Evolutionary conservation across 2,797 vertebrate species (phyloP).

Genomic region (Coendou prehensilis): DNA sequence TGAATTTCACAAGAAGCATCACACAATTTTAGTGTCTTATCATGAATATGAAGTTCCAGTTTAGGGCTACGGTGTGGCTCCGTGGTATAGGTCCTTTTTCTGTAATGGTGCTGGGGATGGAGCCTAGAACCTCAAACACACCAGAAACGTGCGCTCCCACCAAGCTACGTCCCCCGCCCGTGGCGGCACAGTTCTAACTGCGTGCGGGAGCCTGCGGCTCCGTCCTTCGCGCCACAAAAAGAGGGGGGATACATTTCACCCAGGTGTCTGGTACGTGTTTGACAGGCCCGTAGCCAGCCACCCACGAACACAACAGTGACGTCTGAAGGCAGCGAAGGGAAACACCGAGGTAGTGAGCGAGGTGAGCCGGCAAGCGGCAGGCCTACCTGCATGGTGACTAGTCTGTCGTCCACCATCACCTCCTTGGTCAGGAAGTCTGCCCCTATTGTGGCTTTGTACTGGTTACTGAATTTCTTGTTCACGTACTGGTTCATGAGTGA

Average conservation of each 20-base stretch:
- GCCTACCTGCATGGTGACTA: conserved; percentile 99
- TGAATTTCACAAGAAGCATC: not conserved
- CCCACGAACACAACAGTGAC: not conserved
- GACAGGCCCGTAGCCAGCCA: not conserved
- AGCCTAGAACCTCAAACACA: not conserved
- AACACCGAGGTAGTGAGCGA: not conserved
- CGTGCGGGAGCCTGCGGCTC: too few species aligned
- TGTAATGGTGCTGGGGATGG: not conserved
- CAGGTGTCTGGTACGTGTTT: not conserved
- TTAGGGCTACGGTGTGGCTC: not conserved
- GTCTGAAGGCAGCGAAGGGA: not conserved
- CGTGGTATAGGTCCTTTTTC: not conserved
- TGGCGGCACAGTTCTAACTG: too few species aligned
- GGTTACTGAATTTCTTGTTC: conserved; percentile 99
- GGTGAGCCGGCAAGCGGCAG: fast-evolving
- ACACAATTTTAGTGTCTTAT: not conserved
- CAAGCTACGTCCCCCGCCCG: too few species aligned
- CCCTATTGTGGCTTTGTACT: conserved; percentile 99
- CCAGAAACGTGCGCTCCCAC: not conserved
- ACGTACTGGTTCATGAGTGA: conserved; percentile 99
- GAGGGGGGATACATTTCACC: not conserved
- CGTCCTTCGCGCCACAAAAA: not conserved
- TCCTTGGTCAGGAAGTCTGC: conserved; percentile 99
- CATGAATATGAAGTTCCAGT: not conserved
- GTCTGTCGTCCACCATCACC: conserved; percentile 99